Percentiles rank a stretch among this genome's conserved stretches.
phyloP scores from a whole-genome alignment of 2,888 invertebrate genomes.

The Platycnemis pennipes region DNA sequence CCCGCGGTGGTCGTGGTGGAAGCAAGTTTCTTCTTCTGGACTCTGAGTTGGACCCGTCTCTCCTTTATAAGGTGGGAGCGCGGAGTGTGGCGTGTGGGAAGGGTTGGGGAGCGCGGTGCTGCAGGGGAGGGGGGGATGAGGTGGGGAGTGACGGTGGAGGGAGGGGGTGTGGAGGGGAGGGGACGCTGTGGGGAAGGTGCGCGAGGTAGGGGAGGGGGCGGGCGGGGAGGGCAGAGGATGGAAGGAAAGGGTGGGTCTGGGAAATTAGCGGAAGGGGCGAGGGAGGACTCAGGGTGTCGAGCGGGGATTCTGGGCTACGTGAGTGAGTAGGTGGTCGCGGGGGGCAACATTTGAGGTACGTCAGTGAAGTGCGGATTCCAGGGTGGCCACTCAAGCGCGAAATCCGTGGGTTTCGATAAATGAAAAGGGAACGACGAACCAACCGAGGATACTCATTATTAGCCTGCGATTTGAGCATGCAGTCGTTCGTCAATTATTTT shows the following conservation, averaged over 20 bases:
- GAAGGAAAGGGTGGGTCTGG: constrained; percentile 69
- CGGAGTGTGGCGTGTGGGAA: constrained; percentile 70
- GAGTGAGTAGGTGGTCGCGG: no score
- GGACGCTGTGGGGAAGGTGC: constrained; percentile 72
- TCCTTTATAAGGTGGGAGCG: constrained; percentile 73
- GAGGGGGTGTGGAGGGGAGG: constrained; percentile 68
- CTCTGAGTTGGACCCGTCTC: constrained; percentile 74
- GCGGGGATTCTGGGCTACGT: background rate
- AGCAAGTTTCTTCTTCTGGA: background rate
- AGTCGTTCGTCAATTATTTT: no score
- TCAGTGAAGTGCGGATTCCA: no score
- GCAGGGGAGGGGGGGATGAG: background rate
- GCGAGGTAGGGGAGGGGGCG: constrained; percentile 72
- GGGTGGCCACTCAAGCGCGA: background rate
- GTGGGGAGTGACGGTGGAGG: background rate
- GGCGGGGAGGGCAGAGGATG: constrained; percentile 74
- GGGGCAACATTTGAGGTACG: no score
- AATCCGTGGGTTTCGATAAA: background rate
- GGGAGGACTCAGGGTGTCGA: background rate
- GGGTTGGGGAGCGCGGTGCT: background rate
- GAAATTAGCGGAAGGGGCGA: background rate
- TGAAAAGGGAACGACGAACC: background rate
- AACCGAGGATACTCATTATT: background rate
- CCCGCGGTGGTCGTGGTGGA: background rate
- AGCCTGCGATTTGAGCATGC: background rate